Percentiles rank a stretch among this genome's conserved stretches.
Conservation (phyloP, 2,797 vertebrate species). For the Fringilla coelebs region DNA sequence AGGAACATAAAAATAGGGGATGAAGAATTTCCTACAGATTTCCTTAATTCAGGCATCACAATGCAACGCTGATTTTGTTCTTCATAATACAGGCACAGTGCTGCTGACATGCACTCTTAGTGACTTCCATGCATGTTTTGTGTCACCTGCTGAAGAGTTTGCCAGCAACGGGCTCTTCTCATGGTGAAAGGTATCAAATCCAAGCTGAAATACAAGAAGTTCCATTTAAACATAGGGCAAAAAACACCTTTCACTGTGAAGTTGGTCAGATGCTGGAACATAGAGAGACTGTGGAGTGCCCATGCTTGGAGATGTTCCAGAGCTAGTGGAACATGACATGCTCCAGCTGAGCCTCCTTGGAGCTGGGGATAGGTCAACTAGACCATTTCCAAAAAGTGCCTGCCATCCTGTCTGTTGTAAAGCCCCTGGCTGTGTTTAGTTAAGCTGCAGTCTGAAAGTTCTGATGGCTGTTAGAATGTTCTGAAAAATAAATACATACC, state of each 20-base stretch:
- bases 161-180: background rate
- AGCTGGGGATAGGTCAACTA: background rate
- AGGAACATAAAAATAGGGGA: background rate
- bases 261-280: background rate
- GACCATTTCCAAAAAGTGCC: background rate
- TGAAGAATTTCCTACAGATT: background rate
- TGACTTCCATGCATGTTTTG: background rate
- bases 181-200: background rate
- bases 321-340: background rate
- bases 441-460: background rate
- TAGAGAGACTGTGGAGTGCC: background rate
- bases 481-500: background rate
- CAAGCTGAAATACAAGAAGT: background rate
- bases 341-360: background rate
- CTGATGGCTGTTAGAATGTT: background rate
- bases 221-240: background rate
- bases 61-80: background rate
- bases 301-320: background rate
- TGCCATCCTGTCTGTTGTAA: background rate
- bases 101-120: background rate
- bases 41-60: background rate
- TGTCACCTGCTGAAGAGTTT: background rate
- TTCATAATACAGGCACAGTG: background rate
- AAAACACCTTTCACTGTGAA: background rate
- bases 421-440: background rate